Percentiles rank a stretch among this genome's conserved stretches.
Conservation (phyloP, 1,140 invertebrate species). For the Bombyx mandarina region DNA sequence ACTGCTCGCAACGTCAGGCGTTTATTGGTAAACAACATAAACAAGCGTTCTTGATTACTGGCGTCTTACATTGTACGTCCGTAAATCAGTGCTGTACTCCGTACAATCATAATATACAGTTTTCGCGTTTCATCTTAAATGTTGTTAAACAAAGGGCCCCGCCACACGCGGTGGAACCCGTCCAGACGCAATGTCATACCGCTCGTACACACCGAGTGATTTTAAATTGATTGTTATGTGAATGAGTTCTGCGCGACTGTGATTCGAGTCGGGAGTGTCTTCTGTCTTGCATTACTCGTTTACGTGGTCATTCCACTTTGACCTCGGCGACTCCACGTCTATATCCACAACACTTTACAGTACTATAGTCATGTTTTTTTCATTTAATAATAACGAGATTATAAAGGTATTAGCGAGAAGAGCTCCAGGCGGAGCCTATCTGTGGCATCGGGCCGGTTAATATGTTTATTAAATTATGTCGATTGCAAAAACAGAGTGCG, state of each 20-base stretch:
- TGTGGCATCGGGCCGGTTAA: constrained; percentile 56
- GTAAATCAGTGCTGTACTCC: constrained; percentile 21
- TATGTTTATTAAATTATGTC: constrained; percentile 67
- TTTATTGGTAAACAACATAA: constrained; percentile 24
- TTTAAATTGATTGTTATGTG: constrained; percentile 65
- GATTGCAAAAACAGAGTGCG: constrained; percentile 53
- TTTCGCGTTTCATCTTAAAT: no score
- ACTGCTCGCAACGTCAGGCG: constrained; percentile 12
- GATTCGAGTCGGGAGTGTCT: constrained; percentile 57
- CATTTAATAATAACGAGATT: constrained; percentile 33
- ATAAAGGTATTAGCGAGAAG: constrained; percentile 44
- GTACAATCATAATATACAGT: no score
- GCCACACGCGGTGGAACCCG: constrained; percentile 49
- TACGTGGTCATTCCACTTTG: constrained; percentile 67
- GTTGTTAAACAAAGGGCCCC: constrained; percentile 1
- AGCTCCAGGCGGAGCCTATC: constrained; percentile 52
- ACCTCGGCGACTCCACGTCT: constrained; percentile 33
- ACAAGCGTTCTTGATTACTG: constrained; percentile 18
- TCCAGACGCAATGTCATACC: constrained; percentile 46
- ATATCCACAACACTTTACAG: constrained; percentile 14
- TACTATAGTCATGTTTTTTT: constrained; percentile 9
- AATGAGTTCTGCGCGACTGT: constrained; percentile 53
- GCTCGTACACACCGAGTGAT: constrained; percentile 35
- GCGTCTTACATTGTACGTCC: constrained; percentile 13
- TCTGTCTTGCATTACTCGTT: constrained; percentile 53